Evolutionary conservation across 2,113 vertebrate genomes (phyloP), one percentile per base, ranked within the genome.

Genomic region (Brienomyrus brachyistius): DNA sequence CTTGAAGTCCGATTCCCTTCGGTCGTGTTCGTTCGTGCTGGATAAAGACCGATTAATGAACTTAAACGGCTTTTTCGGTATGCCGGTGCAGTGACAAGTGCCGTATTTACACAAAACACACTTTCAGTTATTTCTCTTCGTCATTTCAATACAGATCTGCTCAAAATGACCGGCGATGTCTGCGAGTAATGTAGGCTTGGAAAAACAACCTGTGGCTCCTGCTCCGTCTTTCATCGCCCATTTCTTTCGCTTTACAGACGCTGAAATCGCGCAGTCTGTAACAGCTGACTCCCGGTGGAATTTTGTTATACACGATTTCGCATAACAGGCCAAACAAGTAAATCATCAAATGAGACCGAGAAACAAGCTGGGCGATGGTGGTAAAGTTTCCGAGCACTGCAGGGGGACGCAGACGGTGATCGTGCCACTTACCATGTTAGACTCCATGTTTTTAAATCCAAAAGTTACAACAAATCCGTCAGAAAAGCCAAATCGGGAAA

Each of bases 341-440:
- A 80, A 19, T 1, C 74, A 40, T 43, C 74, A 43, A 80, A 6
- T 19, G 17, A 40, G 5, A 40, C 35, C 4, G 35, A 80, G 31
- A 40, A 43, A 43, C 35, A 80, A 19, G 74, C 35, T 1, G 31
- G 70, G 70, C 11, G 70, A 40, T 4, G 8, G 62, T 27, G 82
- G 21, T 48, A 0, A 48, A 47, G 82, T 47, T 84, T 84, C 15
- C 43, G 21, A 48, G 5, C 5, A 84, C 19, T 10, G 82, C 19
- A 4, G 82, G 6, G 40, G 40, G 43, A 21, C 43, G 19, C 45
- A 19, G 8, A n/a, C 45, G 51, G 13, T 7, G n/a, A 56, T 11
- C 48, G 83, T 11, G 21, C 23, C 83, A 89, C 77, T 56, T 62
- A 89, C 89, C 89, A 89, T 47, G 40, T 89, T 62, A 47, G 54